Conservation (phyloP, 2,888 invertebrate species). For the Macrophya alboannulata region DNA sequence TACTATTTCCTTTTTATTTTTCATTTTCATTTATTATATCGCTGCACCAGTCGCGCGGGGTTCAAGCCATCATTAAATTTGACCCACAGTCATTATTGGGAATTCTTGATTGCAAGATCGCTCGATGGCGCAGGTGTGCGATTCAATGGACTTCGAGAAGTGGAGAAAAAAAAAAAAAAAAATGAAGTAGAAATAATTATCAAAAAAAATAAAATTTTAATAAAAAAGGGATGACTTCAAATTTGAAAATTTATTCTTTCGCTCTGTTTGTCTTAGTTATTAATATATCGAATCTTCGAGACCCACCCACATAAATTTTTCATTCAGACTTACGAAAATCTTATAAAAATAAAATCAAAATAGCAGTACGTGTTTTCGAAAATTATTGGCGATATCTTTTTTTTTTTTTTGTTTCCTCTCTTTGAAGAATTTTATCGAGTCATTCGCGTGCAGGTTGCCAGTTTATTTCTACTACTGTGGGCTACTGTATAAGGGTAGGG, state of each 20-base stretch:
- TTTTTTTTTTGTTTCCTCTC: neutral
- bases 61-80: slow-evolving; percentile 63
- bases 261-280: too few species aligned
- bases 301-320: too few species aligned
- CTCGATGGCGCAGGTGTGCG: slow-evolving; percentile 7
- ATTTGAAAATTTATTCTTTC: neutral
- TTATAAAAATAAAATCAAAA: neutral
- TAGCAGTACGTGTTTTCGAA: neutral
- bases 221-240: neutral
- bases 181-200: neutral
- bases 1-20: slow-evolving; percentile 11
- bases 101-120: slow-evolving; percentile 60
- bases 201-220: too few species aligned
- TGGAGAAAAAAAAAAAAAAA: slow-evolving; percentile 33
- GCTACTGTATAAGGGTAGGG: neutral
- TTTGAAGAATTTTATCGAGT: slow-evolving; percentile 15
- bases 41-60: slow-evolving; percentile 29
- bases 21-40: slow-evolving; percentile 40
- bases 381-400: neutral
- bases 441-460: slow-evolving; percentile 1
- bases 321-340: too few species aligned
- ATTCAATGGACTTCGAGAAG: slow-evolving; percentile 12
- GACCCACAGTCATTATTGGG: slow-evolving; percentile 64
- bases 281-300: too few species aligned
- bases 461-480: neutral